These are phyloP conservation scores for Micoletzkya japonica DNA, from an alignment of 2,888 invertebrate species.

Conservation along the genomic window DNA sequence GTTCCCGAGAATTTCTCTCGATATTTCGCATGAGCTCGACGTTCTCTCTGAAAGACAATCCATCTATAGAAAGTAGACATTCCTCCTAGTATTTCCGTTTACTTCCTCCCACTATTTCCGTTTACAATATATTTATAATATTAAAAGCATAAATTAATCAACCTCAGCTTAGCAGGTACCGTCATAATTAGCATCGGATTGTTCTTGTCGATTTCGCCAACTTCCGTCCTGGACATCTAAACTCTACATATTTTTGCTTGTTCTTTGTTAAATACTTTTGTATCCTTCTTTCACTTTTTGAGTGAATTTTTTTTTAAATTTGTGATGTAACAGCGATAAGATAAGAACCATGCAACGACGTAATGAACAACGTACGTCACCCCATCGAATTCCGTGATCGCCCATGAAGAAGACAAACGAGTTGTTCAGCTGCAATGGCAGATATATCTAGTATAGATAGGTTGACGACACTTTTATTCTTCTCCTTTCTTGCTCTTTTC, in stretches of 20 bases:
- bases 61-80: no score
- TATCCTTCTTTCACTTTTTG: neutral
- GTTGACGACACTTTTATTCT: no score
- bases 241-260: no score
- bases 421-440: constrained; percentile 38
- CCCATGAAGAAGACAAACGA: constrained; percentile 47
- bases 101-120: no score
- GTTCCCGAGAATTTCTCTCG: neutral
- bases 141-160: no score
- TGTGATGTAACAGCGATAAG: neutral
- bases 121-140: no score
- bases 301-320: neutral
- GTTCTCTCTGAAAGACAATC: neutral
- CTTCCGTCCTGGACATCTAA: neutral
- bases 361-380: neutral
- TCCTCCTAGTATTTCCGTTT: no score
- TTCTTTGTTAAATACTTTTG: no score
- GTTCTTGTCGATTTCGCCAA: neutral
- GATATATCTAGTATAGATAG: no score
- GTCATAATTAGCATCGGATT: constrained; percentile 14
- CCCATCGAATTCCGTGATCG: constrained; percentile 44
- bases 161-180: no score
- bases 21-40: neutral
- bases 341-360: neutral
- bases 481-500: neutral